Evolutionary conservation across 2,113 vertebrate genomes (phyloP), one percentile per base, ranked within the genome.

Genomic region (Silurus meridionalis): DNA sequence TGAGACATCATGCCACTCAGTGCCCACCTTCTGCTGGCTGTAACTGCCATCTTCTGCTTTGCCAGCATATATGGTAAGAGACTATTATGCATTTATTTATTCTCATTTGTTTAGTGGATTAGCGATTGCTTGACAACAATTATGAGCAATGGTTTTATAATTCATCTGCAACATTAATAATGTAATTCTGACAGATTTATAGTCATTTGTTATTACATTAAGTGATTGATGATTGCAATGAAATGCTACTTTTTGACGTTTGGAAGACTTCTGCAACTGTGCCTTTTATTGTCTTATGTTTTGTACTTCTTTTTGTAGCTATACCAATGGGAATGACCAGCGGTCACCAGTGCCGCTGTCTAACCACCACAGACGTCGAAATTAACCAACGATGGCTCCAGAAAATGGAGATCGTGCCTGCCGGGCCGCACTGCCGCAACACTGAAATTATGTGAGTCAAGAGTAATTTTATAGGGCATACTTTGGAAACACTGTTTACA

Each of bases 361-460:
- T 86, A 19, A 15, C 0, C 8, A 90, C 90, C 63, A 87, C 46
- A 55, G 1, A 48, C 8, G 0, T 4, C 11, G 0, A 15, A 19
- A 80, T 91, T 52, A 19, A 25, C 28, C 1, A 58, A 2, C 57
- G 60, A 8, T 4, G 6, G 4, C 86, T 86, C 74, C 6, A 67
- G 28, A 90, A 3, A 23, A 84, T 91, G 10, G 85, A 91, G 82
- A 83, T 90, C 14, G 0, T 87, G 28, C 82, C 89, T 83, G 21
- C 84, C 3, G 66, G 82, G 4, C 48, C 86, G 17, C 10, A 87
- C 55, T 91, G 90, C 53, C 78, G 72, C 25, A 52, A 83, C 15
- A 87, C 4, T 13, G 90, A 91, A 86, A 71, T 91, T 61, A 17
- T 91, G 89, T 91, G 80, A 90, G 89, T 89, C n/a, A 48, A 3